Percentiles rank a stretch among this genome's conserved stretches.
These are phyloP conservation scores for Gandaritis pyraliata DNA, from an alignment of 2,888 invertebrate genomes.

Conservation along the genomic window DNA sequence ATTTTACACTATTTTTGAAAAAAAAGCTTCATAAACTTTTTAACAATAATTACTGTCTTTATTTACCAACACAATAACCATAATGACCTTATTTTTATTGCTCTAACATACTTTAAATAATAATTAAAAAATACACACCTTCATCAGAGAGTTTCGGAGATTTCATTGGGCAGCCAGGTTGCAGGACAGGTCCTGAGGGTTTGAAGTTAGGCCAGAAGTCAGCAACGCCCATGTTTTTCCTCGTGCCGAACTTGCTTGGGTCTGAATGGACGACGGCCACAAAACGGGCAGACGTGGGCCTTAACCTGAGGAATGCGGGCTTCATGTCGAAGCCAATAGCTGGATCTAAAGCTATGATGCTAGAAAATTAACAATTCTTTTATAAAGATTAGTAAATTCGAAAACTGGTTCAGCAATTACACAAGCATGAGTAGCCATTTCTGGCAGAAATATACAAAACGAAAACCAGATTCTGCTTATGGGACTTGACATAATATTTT, in stretches of 20 bases:
- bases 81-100: no score
- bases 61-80: no score
- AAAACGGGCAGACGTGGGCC: slow-evolving; percentile 58
- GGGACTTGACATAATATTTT: no score
- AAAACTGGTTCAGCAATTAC: no score
- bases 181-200: slow-evolving; percentile 52
- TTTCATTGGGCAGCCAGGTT: slow-evolving; percentile 65
- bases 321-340: slow-evolving; percentile 65
- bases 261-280: slow-evolving; percentile 71
- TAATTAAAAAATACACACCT: slow-evolving; percentile 52
- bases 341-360: slow-evolving; percentile 75
- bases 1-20: no score
- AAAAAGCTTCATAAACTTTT: no score
- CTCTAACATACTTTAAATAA: no score
- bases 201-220: slow-evolving; percentile 77
- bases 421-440: no score
- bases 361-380: slow-evolving; percentile 38
- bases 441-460: no score
- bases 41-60: no score
- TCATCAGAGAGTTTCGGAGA: slow-evolving; percentile 57
- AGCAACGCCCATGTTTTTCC: slow-evolving; percentile 58
- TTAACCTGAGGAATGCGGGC: slow-evolving; percentile 51
- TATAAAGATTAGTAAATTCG: no score
- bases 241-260: slow-evolving; percentile 67
- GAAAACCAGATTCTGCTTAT: no score